Conservation (phyloP, 2,888 invertebrate genomes). For the Heliconius charithonia region DNA sequence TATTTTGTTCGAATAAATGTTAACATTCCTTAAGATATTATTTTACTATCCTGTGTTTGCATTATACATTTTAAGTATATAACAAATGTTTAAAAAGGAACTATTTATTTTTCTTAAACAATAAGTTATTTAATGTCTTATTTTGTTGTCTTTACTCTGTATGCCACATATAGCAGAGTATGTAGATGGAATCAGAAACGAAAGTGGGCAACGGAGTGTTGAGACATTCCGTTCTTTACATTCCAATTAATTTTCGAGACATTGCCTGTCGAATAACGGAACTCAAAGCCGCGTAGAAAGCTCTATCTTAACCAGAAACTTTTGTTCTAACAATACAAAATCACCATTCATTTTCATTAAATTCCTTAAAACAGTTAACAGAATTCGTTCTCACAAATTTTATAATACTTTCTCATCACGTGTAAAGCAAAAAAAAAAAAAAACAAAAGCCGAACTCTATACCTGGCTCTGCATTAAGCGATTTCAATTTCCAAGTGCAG, state of each 20-base stretch:
- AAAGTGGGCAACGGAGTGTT: too few species aligned
- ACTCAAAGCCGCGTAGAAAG: not conserved
- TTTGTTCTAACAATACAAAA: not conserved
- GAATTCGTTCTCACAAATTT: not conserved
- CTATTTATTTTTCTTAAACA: too few species aligned
- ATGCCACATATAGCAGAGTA: too few species aligned
- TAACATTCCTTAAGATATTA: not conserved
- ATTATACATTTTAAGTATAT: not conserved
- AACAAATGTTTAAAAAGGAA: not conserved
- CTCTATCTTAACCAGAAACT: not conserved
- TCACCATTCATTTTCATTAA: not conserved
- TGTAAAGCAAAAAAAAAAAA: not conserved
- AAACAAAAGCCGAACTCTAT: not conserved
- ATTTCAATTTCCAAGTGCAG: conserved; percentile 2
- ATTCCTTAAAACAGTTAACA: not conserved
- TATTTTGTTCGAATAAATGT: not conserved
- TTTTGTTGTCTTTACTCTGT: too few species aligned
- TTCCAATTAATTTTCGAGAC: too few species aligned
- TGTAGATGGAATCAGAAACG: too few species aligned
- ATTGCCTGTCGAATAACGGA: not conserved
- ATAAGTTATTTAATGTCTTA: too few species aligned
- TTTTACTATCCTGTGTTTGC: not conserved
- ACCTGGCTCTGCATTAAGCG: conserved; percentile 13
- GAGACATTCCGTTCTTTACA: too few species aligned
- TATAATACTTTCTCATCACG: conserved; percentile 19